Evolutionary conservation across 2,888 invertebrate species (phyloP).

Genomic region (Chrysotoxum bicinctum): DNA sequence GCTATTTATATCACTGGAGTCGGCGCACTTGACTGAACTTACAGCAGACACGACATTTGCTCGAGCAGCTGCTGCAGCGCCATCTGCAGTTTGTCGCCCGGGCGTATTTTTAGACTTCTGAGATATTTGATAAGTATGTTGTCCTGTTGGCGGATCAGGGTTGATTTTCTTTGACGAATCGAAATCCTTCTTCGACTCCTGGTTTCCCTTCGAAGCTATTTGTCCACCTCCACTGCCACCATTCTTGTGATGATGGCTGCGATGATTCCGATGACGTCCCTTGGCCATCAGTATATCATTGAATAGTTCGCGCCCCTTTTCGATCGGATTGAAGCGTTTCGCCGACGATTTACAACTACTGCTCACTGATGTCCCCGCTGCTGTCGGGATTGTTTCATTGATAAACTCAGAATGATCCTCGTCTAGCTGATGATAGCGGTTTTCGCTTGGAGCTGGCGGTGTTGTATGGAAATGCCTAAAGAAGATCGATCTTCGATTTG

Average conservation of each 20-base stretch:
- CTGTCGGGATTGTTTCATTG: slow-evolving; percentile 5
- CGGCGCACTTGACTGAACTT: slow-evolving; percentile 57
- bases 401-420: slow-evolving; percentile 26
- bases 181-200: slow-evolving; percentile 35
- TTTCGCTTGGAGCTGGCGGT: slow-evolving; percentile 24
- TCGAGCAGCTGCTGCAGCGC: slow-evolving; percentile 57
- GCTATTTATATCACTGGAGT: slow-evolving; percentile 57
- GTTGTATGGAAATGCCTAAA: slow-evolving; percentile 51
- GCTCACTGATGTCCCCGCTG: not conserved
- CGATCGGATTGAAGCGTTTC: slow-evolving; percentile 76
- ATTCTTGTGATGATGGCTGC: slow-evolving; percentile 74
- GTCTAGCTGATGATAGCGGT: slow-evolving; percentile 35
- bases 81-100: slow-evolving; percentile 48
- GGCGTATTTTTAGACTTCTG: slow-evolving; percentile 60
- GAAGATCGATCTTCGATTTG: slow-evolving; percentile 55
- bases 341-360: slow-evolving; percentile 23
- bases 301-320: slow-evolving; percentile 78
- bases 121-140: slow-evolving; percentile 63
- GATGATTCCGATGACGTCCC: slow-evolving; percentile 80
- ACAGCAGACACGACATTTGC: slow-evolving; percentile 37
- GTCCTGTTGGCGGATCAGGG: slow-evolving; percentile 50
- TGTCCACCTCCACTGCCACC: slow-evolving; percentile 1
- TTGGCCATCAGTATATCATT: slow-evolving; percentile 81
- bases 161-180: slow-evolving; percentile 32
- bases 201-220: slow-evolving; percentile 10